These are phyloP conservation scores for Centruroides sculpturatus DNA, from an alignment of 1,140 invertebrate genomes.

Conservation along the genomic window DNA sequence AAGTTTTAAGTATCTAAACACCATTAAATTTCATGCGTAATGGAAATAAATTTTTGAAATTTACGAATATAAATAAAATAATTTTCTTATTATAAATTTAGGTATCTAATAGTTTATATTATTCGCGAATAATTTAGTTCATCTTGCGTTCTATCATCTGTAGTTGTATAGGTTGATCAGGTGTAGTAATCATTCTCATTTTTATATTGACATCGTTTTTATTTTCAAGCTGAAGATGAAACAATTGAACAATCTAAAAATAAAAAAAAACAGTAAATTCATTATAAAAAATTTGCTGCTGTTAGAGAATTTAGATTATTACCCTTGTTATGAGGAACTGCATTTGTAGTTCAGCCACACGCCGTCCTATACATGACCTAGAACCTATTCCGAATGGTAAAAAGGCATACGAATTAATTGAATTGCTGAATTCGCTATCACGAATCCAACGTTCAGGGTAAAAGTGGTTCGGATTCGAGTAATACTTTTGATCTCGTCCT, in stretches of 20 bases:
- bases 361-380: conserved; percentile 64
- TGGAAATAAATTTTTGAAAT: no score
- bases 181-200: conserved; percentile 21
- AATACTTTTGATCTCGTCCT: conserved; percentile 51
- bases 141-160: no score
- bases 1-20: no score
- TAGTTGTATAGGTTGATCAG: conserved; percentile 15
- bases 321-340: conserved; percentile 38
- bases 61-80: no score
- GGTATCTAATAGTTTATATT: no score
- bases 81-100: no score
- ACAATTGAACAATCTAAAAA: conserved; percentile 17
- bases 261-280: background rate
- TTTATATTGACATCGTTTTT: conserved; percentile 17
- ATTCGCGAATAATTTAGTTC: no score
- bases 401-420: conserved; percentile 32
- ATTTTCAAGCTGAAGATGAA: conserved; percentile 10
- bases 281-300: no score
- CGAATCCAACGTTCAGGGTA: conserved; percentile 56
- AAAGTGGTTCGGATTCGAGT: conserved; percentile 49
- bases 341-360: conserved; percentile 59
- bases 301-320: background rate
- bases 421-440: conserved; percentile 36
- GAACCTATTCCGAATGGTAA: conserved; percentile 67
- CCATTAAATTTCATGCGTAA: no score